phyloP scores from a whole-genome alignment of 2,113 vertebrate genomes.

The Barnardius zonarius region DNA sequence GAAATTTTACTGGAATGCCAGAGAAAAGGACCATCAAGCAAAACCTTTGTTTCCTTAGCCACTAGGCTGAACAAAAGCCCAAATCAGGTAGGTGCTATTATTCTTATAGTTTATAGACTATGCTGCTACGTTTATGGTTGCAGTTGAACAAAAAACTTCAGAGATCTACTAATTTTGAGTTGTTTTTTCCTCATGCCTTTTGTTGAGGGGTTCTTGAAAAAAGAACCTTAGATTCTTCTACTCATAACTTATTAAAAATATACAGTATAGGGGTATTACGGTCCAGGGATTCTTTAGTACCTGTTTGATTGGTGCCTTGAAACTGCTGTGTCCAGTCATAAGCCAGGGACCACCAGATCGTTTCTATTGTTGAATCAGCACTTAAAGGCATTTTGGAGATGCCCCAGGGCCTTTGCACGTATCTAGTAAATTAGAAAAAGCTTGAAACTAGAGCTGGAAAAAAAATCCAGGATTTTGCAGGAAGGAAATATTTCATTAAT shows the following conservation, averaged over 20 bases:
- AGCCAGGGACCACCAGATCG: background rate
- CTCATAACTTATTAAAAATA: background rate
- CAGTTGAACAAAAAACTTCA: background rate
- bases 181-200: background rate
- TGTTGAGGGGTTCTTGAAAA: background rate
- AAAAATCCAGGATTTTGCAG: background rate
- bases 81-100: conserved; percentile 76
- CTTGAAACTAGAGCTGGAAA: background rate
- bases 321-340: background rate
- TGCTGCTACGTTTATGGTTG: background rate
- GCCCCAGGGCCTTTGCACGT: background rate
- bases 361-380: background rate
- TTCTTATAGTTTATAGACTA: background rate
- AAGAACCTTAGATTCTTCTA: background rate
- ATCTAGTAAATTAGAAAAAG: background rate
- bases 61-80: conserved; percentile 85
- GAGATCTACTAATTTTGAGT: background rate
- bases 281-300: background rate
- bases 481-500: background rate
- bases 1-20: conserved; percentile 88
- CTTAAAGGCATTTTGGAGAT: background rate
- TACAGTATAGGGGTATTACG: background rate
- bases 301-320: background rate
- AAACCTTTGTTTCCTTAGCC: conserved; percentile 86
- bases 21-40: conserved; percentile 84